Conservation (phyloP, 2,113 vertebrate genomes). For the Pleuronectes platessa region DNA sequence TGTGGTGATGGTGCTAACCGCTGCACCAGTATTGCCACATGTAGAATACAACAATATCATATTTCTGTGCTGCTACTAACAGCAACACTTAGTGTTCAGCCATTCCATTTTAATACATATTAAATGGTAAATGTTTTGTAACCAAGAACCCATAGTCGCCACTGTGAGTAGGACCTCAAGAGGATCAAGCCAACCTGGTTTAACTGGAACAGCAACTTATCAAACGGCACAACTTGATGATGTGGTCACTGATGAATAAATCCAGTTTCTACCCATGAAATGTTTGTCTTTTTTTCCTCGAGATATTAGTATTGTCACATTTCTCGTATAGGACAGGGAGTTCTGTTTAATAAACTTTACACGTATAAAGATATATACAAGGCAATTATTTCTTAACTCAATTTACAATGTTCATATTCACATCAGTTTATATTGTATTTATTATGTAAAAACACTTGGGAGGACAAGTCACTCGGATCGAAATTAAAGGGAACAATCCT, state of each 20-base stretch:
- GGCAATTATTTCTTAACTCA: too few relatives aligned
- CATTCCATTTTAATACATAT: not conserved
- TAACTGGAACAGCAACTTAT: slow-evolving; percentile 14
- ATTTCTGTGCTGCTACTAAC: not conserved
- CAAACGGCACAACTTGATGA: not conserved
- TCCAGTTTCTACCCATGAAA: not conserved
- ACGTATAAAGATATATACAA: too few relatives aligned
- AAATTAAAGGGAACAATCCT: too few relatives aligned
- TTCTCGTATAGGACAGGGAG: not conserved
- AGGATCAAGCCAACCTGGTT: not conserved
- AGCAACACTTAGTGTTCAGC: not conserved
- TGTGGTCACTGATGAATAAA: not conserved
- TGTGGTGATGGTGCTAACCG: too few relatives aligned
- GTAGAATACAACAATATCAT: not conserved
- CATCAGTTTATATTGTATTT: too few relatives aligned
- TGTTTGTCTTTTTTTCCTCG: not conserved
- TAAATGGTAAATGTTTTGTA: not conserved
- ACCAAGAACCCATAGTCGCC: not conserved
- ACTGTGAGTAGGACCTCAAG: not conserved
- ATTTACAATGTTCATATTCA: too few relatives aligned
- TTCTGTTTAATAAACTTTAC: too few relatives aligned
- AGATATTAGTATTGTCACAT: not conserved
- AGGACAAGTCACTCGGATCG: too few relatives aligned
- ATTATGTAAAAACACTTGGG: too few relatives aligned
- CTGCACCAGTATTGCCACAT: not conserved